Evolutionary conservation across 2,888 invertebrate genomes (phyloP), one percentile per base, ranked within the genome.

Genomic region (Tanytarsus gracilentus): DNA sequence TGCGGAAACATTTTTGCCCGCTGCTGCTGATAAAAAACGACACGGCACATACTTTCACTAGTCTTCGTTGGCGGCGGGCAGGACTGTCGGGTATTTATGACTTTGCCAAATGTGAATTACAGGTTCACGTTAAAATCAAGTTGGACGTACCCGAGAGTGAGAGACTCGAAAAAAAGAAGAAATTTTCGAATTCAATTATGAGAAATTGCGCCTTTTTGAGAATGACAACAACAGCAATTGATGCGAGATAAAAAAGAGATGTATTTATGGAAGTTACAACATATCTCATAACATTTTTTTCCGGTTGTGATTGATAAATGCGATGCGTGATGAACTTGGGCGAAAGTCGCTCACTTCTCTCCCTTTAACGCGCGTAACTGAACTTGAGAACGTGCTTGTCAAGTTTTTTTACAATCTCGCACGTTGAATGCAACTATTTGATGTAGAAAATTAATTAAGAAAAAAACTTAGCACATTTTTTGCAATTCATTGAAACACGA

Each of bases 261-360:
- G 44, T 23, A 23, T 7, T 44, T 44, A 44, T 44, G 44, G 44
- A 44, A 44, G 44, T 44, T 44, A 44, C 44, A 44, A n/a, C 44
- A 44, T 44, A 44, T 44, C 44, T 11, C 44, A 44, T 44, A 44
- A 44, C 18, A 44, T 44, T 8, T 44, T 18, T 44, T 44, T 44
- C 44, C 44, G 44, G 44, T 44, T 23, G 44, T 44, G 44, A 44
- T 44, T 44, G 44, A 44, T 44, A n/a, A n/a, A n/a, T n/a, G n/a
- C n/a, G n/a, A n/a, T n/a, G n/a, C n/a, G n/a, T 11, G 8, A 18
- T 44, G 44, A 44, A 44, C 44, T 44, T 44, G 9, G 23, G 44
- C 21, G 44, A 44, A 44, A 44, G 21, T 44, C 44, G 21, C 9
- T 40, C 40, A 44, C 7, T 18, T 18, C 44, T 5, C 9, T 16